These are phyloP conservation scores for Caenorhabditis sulstoni DNA, from an alignment of 2,888 invertebrate genomes.

Conservation along the genomic window DNA sequence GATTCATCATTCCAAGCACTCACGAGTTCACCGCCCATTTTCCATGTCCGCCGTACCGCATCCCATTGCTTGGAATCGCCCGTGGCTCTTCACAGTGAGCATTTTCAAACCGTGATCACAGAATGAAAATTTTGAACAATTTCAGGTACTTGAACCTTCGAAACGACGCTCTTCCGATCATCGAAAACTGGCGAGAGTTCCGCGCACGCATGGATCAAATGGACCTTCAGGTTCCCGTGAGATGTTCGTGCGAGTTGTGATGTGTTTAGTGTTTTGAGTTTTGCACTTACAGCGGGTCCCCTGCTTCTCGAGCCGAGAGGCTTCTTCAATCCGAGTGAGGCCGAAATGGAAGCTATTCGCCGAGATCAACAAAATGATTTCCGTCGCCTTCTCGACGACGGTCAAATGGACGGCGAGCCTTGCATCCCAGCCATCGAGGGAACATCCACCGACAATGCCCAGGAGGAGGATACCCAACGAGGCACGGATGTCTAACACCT, in stretches of 20 bases:
- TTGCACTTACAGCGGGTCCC: slow-evolving; percentile 27
- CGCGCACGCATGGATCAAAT: slow-evolving; percentile 6
- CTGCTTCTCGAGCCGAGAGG: slow-evolving; percentile 26
- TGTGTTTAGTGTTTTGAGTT: slow-evolving; percentile 13
- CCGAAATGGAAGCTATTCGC: neutral
- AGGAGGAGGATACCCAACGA: too few species aligned
- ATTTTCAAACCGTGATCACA: neutral
- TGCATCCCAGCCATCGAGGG: too few species aligned
- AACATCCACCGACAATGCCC: too few species aligned
- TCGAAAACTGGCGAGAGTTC: slow-evolving; percentile 18
- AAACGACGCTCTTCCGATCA: slow-evolving; percentile 4
- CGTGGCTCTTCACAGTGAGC: slow-evolving; percentile 19
- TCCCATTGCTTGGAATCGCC: slow-evolving; percentile 37
- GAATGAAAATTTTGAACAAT: slow-evolving; percentile 1
- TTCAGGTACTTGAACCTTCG: neutral
- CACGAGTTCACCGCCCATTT: slow-evolving; percentile 19
- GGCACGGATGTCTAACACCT: too few species aligned
- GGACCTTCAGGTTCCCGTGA: neutral
- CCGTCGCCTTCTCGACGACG: too few species aligned
- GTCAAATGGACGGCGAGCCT: too few species aligned
- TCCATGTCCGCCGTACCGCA: slow-evolving; percentile 28
- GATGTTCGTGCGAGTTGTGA: neutral
- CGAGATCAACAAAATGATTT: too few species aligned
- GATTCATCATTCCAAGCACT: slow-evolving; percentile 24
- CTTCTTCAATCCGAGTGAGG: neutral